Evolutionary conservation across 2,888 invertebrate genomes (phyloP), one percentile per base, ranked within the genome.

Genomic region (Aleiodes alternator): DNA sequence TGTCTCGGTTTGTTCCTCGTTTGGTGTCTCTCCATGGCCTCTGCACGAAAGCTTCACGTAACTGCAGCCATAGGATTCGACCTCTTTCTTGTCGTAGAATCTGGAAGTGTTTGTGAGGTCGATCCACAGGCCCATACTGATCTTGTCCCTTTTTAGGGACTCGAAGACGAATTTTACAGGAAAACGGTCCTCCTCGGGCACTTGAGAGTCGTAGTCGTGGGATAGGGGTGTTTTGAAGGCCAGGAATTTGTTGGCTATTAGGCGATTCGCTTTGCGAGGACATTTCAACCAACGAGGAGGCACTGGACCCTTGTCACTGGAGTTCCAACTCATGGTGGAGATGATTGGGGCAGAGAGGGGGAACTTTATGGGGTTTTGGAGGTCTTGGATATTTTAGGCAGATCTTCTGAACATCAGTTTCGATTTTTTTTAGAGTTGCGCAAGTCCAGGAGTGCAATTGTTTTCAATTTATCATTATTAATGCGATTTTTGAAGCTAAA

Each of bases 181-280:
- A 89, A 99, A 99, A 51, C 95, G 92, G 88, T 94, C 94, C 84
- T 93, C 94, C 80, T 95, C 93, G 2, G 97, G 95, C 78, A 99
- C 95, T 91, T 96, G 94, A 66, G 93, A 93, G 88, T 98, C 95
- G 88, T 95, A 99, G 72, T 93, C 92, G 8, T 92, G 90, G 82
- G 95, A 95, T 3, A 99, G 91, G 0, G 99, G 99, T 2, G 99
- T 98, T 90, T 98, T 98, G 89, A 98, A 96, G 4, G 97, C 97
- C 76, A 99, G 90, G 89, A 99, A 99, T 86, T 96, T 96, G 69
- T 94, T 93, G 56, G 93, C 93, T 74, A 97, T 93, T 69, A 96
- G 90, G 66, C 90, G 91, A 43, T 92, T 90, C 31, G 96, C 93
- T 90, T 96, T 97, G 82, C 96, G 92, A 70, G 97, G 97, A 88